Conservation (phyloP, 64 coral and sea anemone genomes). For the Acropora yongei region DNA sequence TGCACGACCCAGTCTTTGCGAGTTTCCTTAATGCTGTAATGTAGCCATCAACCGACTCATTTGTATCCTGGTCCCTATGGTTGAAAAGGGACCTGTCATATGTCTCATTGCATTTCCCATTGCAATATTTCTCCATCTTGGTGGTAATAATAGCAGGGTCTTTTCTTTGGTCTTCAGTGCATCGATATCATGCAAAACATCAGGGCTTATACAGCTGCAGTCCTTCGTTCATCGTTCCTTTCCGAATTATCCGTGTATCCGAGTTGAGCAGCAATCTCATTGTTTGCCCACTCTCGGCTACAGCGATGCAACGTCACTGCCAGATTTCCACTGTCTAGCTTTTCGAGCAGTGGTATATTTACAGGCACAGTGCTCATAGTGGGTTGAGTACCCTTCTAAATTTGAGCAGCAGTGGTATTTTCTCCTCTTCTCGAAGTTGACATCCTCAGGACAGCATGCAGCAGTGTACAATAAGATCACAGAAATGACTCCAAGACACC, state of each 20-base stretch:
- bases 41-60: constrained; percentile 43
- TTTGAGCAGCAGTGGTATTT: background rate
- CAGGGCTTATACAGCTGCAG: constrained; percentile 3
- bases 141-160: constrained; percentile 8
- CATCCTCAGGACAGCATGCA: too few species aligned
- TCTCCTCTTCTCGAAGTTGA: too few species aligned
- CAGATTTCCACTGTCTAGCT: background rate
- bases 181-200: constrained; percentile 64
- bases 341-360: background rate
- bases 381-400: constrained; percentile 4
- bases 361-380: constrained; percentile 38
- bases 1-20: constrained; percentile 24
- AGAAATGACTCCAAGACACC: too few species aligned
- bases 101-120: constrained; percentile 32
- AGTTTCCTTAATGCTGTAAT: constrained; percentile 38
- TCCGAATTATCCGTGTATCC: constrained; percentile 8
- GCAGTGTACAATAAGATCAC: too few species aligned
- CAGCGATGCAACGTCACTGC: constrained; percentile 43
- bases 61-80: constrained; percentile 18
- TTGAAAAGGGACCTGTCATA: constrained; percentile 52
- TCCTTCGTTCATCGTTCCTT: constrained; percentile 32
- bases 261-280: constrained; percentile 41
- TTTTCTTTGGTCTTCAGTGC: constrained; percentile 48
- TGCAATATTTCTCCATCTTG: constrained; percentile 52
- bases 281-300: constrained; percentile 30